Evolutionary conservation across 2,797 vertebrate genomes (phyloP).

Genomic region (Sciurus carolinensis): DNA sequence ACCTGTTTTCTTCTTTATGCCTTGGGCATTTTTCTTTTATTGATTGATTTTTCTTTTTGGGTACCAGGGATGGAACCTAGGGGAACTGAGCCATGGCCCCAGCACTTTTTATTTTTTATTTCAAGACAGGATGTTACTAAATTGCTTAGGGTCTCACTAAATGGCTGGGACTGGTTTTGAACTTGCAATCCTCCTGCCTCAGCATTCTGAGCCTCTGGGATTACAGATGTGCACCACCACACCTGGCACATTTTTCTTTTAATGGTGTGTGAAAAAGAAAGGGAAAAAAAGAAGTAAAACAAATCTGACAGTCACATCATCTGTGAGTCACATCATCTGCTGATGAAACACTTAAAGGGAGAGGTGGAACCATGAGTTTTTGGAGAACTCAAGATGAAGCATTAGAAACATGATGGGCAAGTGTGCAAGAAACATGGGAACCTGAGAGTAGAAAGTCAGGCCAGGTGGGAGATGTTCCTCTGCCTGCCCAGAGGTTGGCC

Average conservation of each 20-base stretch:
- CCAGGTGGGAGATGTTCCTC: not conserved
- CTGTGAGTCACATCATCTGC: not conserved
- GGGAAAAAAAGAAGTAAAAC: not conserved
- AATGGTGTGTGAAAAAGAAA: not conserved
- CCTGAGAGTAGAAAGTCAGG: not conserved
- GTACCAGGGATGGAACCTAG: no score
- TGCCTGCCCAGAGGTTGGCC: not conserved
- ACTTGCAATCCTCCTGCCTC: no score
- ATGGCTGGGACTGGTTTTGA: no score
- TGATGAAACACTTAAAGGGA: not conserved
- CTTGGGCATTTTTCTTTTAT: not conserved
- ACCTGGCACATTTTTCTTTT: not conserved
- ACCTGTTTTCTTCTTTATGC: not conserved
- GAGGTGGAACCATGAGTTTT: not conserved
- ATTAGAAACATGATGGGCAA: not conserved
- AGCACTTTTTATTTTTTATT: no score
- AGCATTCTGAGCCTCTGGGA: no score
- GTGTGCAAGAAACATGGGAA: not conserved
- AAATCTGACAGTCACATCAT: not conserved
- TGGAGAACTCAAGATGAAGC: not conserved
- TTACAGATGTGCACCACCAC: no score
- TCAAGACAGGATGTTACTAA: no score
- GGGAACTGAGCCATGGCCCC: no score
- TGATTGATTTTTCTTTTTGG: no score
- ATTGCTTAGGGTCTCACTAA: no score